Evolutionary conservation across 1,140 invertebrate species (phyloP), one percentile per base, ranked within the genome.

Genomic region (Ctenoplectra terminalis): DNA sequence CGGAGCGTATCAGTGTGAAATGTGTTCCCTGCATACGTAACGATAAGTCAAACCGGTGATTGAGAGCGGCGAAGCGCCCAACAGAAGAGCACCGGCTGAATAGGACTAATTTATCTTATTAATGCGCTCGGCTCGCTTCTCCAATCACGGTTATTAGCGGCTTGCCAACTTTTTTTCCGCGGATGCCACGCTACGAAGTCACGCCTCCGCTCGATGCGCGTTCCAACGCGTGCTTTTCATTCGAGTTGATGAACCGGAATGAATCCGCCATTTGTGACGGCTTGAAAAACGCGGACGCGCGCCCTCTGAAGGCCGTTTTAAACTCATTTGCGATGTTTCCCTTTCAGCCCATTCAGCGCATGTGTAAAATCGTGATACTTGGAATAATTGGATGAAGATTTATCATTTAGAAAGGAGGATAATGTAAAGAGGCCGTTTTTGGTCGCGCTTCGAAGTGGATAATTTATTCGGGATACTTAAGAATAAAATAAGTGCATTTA

Each of bases 1-100:
- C 60, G 80, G 75, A 71, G 85, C 80, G 82, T 88, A 84, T 86
- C 87, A 79, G 69, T 89, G 74, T 66, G 81, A 89, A 89, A 89
- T 69, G 72, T 73, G 78, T 81, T 81, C 56, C 71, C 54, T 66
- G 46, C 75, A 78, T 82, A 83, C 70, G 70, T 73, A 74, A 84
- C 76, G 85, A 87, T 73, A 83, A 87, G 82, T 84, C 88, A 84
- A 86, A 82, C 81, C 66, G 66, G 70, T 73, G 70, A 85, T 87
- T 60, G 73, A 88, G 67, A 83, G 82, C 71, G 67, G 54, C 66
- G 43, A 50, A 31, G 78, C 72, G 54, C 29, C 31, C 46, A 20
- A 40, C 50, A 23, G 66, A 79, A 60, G 71, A 82, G 81, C 34
- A 40, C 23, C 46, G 71, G 40, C 54, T 87, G 84, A 85, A 85